phyloP scores from a whole-genome alignment of 2,888 invertebrate species.

The Anodontia alba region DNA sequence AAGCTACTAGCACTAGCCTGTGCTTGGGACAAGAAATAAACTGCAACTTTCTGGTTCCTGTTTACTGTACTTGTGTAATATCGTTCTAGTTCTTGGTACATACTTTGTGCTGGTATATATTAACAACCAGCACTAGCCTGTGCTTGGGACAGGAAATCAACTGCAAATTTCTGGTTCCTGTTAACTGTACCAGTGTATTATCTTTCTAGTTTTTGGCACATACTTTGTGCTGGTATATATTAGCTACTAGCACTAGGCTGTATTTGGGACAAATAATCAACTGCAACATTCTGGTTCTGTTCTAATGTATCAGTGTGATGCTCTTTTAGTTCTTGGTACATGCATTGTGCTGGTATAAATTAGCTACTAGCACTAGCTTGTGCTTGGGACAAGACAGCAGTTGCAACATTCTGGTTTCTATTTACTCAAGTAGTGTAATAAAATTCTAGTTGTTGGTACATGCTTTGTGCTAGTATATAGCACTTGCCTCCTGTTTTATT shows the following conservation, averaged over 20 bases:
- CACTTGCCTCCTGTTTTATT: background rate
- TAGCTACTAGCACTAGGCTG: constrained; percentile 10
- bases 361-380: constrained; percentile 16
- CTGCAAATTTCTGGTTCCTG: too few relatives aligned
- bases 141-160: background rate
- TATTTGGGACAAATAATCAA: too few relatives aligned
- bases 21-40: constrained; percentile 24
- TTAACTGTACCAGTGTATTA: too few relatives aligned
- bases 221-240: constrained; percentile 7
- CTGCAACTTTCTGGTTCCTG: too few relatives aligned
- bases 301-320: constrained; percentile 8
- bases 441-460: background rate
- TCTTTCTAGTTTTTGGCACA: background rate
- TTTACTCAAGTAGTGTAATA: too few relatives aligned
- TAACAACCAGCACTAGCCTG: background rate
- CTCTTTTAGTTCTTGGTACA: constrained; percentile 23
- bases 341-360: constrained; percentile 19
- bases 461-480: background rate
- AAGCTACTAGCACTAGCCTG: constrained; percentile 26
- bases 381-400: constrained; percentile 14
- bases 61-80: too few relatives aligned
- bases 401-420: too few relatives aligned
- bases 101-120: constrained; percentile 7
- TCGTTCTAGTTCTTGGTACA: background rate
- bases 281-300: too few relatives aligned